Evolutionary conservation across 2,888 invertebrate species (phyloP).

Genomic region (Leptothorax acervorum): DNA sequence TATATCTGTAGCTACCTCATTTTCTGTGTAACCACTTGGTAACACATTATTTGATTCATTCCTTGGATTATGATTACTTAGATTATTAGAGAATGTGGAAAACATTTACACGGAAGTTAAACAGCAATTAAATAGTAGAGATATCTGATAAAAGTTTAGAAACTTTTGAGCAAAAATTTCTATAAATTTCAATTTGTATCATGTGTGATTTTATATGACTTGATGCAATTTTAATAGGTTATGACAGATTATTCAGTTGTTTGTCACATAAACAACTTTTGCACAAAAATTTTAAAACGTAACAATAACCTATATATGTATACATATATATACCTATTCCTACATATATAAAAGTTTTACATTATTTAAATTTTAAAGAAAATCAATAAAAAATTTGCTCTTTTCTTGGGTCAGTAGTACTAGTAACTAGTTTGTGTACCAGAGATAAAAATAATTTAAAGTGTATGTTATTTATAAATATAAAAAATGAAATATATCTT

Average conservation of each 20-base stretch:
- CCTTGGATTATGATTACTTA: neutral
- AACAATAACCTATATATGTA: neutral
- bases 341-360: neutral
- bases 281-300: neutral
- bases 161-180: slow-evolving; percentile 6
- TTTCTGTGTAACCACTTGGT: slow-evolving; percentile 7
- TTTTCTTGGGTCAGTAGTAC: neutral
- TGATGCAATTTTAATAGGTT: slow-evolving; percentile 24
- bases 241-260: slow-evolving; percentile 32
- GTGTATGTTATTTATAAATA: neutral
- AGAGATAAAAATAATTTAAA: neutral
- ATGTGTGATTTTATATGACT: neutral
- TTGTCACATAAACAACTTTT: neutral
- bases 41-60: slow-evolving; percentile 25
- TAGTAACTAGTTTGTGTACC: neutral
- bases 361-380: neutral
- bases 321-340: no score
- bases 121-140: neutral
- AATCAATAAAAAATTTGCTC: neutral
- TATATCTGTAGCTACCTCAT: slow-evolving; percentile 13
- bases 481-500: neutral
- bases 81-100: slow-evolving; percentile 25
- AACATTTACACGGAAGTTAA: slow-evolving; percentile 34
- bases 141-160: neutral
- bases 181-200: neutral